Conservation (phyloP, 2,888 invertebrate genomes). For the Aproaerema taeniolella region DNA sequence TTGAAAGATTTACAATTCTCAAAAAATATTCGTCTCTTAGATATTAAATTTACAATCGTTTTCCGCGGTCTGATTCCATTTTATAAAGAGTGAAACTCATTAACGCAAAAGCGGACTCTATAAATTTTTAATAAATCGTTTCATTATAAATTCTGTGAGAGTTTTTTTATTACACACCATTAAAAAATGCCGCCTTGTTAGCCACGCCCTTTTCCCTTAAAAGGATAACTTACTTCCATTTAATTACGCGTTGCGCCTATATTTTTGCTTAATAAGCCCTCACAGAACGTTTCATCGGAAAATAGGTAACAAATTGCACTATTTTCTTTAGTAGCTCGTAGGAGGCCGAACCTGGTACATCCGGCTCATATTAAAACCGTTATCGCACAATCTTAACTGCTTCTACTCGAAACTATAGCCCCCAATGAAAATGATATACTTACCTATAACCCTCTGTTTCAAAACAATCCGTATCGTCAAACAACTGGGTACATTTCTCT, state of each 20-base stretch:
- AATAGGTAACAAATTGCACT: slow-evolving; percentile 53
- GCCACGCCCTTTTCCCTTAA: not conserved
- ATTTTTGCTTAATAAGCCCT: slow-evolving; percentile 9
- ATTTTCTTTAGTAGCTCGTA: slow-evolving; percentile 50
- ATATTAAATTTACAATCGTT: too few relatives aligned
- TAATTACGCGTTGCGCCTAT: slow-evolving; percentile 6
- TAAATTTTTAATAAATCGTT: too few relatives aligned
- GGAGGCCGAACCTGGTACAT: slow-evolving; percentile 48
- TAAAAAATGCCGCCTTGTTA: not conserved
- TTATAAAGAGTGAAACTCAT: too few relatives aligned
- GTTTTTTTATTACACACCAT: too few relatives aligned
- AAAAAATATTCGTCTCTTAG: too few relatives aligned
- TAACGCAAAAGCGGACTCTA: too few relatives aligned
- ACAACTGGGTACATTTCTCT: slow-evolving; percentile 27
- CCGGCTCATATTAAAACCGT: slow-evolving; percentile 74
- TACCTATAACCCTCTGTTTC: slow-evolving; percentile 31
- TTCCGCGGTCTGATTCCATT: too few relatives aligned
- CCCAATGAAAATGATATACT: slow-evolving; percentile 67
- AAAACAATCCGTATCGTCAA: slow-evolving; percentile 37
- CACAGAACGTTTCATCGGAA: slow-evolving; percentile 28
- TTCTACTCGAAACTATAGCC: slow-evolving; percentile 68
- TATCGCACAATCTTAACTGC: slow-evolving; percentile 73
- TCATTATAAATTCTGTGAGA: too few relatives aligned
- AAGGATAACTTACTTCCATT: slow-evolving; percentile 1
- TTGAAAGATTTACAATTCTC: too few relatives aligned